Conservation (phyloP, 53 echinoderm and acorn worm species). For the Zoroaster sp. region DNA sequence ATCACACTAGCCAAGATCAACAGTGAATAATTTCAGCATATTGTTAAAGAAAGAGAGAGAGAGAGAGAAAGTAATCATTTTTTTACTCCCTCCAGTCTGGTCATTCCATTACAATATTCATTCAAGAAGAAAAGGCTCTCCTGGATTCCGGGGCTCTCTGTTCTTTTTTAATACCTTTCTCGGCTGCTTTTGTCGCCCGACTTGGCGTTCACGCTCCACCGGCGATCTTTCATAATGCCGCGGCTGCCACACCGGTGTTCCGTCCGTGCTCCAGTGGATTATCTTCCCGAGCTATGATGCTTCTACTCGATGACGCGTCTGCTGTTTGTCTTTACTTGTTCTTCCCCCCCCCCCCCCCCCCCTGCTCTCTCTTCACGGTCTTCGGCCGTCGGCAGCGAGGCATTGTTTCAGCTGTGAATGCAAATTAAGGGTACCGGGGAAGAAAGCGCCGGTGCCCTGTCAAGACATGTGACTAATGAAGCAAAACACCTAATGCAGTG, state of each 20-base stretch:
- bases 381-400: constrained; percentile 48
- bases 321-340: constrained; percentile 31
- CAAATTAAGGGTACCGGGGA: constrained; percentile 54
- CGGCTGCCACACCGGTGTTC: neutral
- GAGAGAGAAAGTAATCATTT: constrained; percentile 2
- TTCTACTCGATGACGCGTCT: constrained; percentile 1
- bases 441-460: constrained; percentile 42
- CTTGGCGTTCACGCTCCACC: constrained; percentile 32
- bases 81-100: neutral
- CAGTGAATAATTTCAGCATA: constrained; percentile 11
- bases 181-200: constrained; percentile 59
- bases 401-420: constrained; percentile 72
- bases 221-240: constrained; percentile 47
- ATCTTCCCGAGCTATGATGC: constrained; percentile 13
- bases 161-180: constrained; percentile 57
- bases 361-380: neutral
- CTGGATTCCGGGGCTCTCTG: constrained; percentile 32
- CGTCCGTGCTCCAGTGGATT: constrained; percentile 3
- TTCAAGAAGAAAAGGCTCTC: constrained; percentile 47
- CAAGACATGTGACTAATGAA: constrained; percentile 41
- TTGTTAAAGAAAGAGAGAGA: neutral
- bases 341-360: neutral
- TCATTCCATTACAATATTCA: constrained; percentile 32
- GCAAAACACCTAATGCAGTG: constrained; percentile 44
- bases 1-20: neutral